Evolutionary conservation across 2,888 invertebrate genomes (phyloP).

Genomic region (Epistrophe grossulariae): DNA sequence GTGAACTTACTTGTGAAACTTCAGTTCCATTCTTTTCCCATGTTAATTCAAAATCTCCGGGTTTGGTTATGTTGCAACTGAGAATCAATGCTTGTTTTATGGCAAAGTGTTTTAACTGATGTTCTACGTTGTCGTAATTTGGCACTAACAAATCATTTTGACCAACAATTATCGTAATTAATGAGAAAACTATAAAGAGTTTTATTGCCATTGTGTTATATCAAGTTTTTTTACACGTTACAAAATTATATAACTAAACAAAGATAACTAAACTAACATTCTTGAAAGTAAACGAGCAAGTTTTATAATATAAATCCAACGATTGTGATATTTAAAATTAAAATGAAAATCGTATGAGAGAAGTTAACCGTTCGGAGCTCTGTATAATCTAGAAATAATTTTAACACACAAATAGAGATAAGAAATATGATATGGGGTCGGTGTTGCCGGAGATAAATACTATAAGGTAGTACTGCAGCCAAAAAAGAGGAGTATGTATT

Average conservation of each 20-base stretch:
- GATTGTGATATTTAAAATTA: constrained; percentile 30
- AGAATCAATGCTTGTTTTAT: constrained; percentile 82
- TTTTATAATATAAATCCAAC: constrained; percentile 2
- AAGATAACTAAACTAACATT: constrained; percentile 7
- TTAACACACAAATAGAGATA: constrained; percentile 22
- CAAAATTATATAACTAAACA: constrained; percentile 3
- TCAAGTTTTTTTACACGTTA: neutral
- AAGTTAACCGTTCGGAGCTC: constrained; percentile 10
- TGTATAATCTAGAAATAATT: neutral
- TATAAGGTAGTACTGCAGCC: too few relatives aligned
- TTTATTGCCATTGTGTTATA: constrained; percentile 31
- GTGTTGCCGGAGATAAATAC: too few relatives aligned
- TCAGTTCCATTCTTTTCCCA: constrained; percentile 84
- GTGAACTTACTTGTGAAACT: constrained; percentile 81
- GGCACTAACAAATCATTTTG: constrained; percentile 80
- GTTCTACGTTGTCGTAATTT: constrained; percentile 81
- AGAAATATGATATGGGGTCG: constrained; percentile 36
- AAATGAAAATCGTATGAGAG: constrained; percentile 23
- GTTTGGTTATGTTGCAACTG: constrained; percentile 82
- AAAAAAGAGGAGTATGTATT: too few relatives aligned
- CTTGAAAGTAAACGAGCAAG: constrained; percentile 5
- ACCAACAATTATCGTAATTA: constrained; percentile 18
- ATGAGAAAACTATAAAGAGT: constrained; percentile 11
- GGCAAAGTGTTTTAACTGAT: constrained; percentile 81
- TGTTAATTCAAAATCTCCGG: constrained; percentile 78